phyloP scores from a whole-genome alignment of 2,797 vertebrate species.

The Merluccius polli region DNA sequence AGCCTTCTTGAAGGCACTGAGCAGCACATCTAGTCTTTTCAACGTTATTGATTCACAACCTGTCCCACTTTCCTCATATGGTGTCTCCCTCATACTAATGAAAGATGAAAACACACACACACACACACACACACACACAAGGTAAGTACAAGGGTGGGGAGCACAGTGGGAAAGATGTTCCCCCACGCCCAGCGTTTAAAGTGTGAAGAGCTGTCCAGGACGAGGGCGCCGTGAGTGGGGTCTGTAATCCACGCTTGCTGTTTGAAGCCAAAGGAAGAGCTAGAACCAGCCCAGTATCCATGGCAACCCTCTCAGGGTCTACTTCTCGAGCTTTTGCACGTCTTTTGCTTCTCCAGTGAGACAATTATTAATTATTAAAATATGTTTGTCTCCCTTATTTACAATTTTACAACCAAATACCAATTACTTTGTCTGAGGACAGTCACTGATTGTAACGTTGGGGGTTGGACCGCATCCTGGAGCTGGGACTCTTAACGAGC shows the following conservation, averaged over 20 bases:
- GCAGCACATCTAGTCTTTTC: not conserved
- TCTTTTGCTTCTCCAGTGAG: constrained; percentile 57
- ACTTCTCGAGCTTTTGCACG: constrained; percentile 53
- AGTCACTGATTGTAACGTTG: constrained; percentile 48
- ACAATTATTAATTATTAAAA: constrained; percentile 61
- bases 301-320: constrained; percentile 65
- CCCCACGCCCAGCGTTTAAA: constrained; percentile 40
- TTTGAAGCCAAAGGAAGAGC: constrained; percentile 50
- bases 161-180: constrained; percentile 19
- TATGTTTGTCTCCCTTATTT: constrained; percentile 43
- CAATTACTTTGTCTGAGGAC: constrained; percentile 34
- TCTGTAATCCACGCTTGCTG: constrained; percentile 25
- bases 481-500: constrained; percentile 62
- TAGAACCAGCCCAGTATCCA: constrained; percentile 61
- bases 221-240: constrained; percentile 34
- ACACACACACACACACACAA: too few relatives aligned
- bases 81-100: not conserved
- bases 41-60: not conserved
- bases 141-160: not conserved
- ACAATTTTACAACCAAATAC: constrained; percentile 26
- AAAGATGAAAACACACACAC: not conserved
- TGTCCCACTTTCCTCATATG: not conserved
- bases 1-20: not conserved
- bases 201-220: constrained; percentile 39
- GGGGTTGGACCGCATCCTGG: constrained; percentile 51